A percentile compares a stretch with the other conserved stretches of the same genome.
phyloP scores from a whole-genome alignment of 2,888 invertebrate genomes.

The Epirrita christyi region DNA sequence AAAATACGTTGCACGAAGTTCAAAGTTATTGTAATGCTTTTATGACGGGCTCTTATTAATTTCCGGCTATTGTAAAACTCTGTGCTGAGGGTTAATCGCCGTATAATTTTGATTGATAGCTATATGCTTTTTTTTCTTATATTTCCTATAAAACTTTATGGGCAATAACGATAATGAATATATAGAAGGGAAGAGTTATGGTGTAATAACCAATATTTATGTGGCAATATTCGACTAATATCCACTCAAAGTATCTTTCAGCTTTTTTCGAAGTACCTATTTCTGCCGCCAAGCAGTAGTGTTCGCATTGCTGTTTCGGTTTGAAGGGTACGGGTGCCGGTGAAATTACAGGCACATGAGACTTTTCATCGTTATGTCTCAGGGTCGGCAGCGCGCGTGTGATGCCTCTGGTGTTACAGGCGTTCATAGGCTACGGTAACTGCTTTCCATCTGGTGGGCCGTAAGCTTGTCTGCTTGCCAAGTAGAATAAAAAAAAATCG shows the following conservation, averaged over 20 bases:
- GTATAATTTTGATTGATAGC: slow-evolving; percentile 75
- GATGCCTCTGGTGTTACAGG: too few relatives aligned
- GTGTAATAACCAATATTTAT: slow-evolving; percentile 50
- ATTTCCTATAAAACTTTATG: slow-evolving; percentile 63
- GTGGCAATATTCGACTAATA: slow-evolving; percentile 46
- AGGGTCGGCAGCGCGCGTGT: too few relatives aligned
- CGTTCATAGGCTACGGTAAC: too few relatives aligned
- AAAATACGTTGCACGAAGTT: slow-evolving; percentile 28
- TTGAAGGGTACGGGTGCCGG: too few relatives aligned
- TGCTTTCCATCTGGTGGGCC: too few relatives aligned
- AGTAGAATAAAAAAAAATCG: too few relatives aligned
- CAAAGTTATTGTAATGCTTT: slow-evolving; percentile 57
- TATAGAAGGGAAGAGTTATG: slow-evolving; percentile 55
- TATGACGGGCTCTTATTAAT: slow-evolving; percentile 60
- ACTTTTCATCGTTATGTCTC: too few relatives aligned
- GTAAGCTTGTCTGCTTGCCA: too few relatives aligned
- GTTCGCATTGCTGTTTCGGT: too few relatives aligned
- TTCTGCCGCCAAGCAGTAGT: too few relatives aligned
- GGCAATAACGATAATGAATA: slow-evolving; percentile 64
- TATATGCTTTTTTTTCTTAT: slow-evolving; percentile 62
- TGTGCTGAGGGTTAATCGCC: slow-evolving; percentile 60
- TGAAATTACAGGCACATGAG: too few relatives aligned
- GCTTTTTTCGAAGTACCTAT: slow-evolving; percentile 8
- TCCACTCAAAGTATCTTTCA: slow-evolving; percentile 41
- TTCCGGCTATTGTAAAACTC: slow-evolving; percentile 62